Evolutionary conservation across 2,797 vertebrate species (phyloP).

Genomic region (Strix occidentalis): DNA sequence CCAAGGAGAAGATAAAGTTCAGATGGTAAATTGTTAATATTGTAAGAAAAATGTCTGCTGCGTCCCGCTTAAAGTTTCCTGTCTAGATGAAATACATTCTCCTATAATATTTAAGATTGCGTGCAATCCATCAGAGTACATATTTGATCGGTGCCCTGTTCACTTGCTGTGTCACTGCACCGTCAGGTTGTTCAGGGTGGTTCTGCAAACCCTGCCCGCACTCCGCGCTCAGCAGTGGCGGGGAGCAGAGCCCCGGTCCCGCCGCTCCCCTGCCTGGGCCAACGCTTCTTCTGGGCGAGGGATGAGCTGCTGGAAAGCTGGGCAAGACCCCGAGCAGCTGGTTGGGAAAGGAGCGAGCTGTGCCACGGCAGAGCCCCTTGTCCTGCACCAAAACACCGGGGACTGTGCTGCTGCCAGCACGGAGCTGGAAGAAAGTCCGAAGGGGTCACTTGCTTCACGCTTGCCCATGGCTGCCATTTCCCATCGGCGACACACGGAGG

Average conservation of each 20-base stretch:
- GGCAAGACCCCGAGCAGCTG: background rate
- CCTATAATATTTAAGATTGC: background rate
- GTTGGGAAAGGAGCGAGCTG: background rate
- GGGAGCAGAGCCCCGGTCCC: background rate
- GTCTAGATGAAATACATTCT: conserved; percentile 32
- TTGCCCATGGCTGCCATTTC: background rate
- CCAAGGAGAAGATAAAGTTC: conserved; percentile 59
- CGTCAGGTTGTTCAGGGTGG: fast-evolving
- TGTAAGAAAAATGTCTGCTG: conserved; percentile 47
- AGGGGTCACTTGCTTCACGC: background rate
- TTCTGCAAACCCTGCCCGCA: fast-evolving
- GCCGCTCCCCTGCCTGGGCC: too few relatives aligned
- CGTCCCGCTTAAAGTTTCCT: conserved; percentile 41
- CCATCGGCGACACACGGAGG: fast-evolving
- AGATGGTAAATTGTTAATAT: conserved; percentile 63
- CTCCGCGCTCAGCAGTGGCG: fast-evolving
- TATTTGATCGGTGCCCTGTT: background rate
- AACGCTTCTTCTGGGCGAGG: background rate
- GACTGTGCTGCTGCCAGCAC: background rate
- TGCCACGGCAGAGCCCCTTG: background rate
- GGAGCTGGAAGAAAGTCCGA: background rate
- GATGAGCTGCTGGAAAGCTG: background rate
- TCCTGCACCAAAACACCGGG: background rate
- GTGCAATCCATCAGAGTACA: conserved; percentile 3
- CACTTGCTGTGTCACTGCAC: background rate